Conservation (phyloP, 2,797 vertebrate species). For the Geotrypetes seraphini region DNA sequence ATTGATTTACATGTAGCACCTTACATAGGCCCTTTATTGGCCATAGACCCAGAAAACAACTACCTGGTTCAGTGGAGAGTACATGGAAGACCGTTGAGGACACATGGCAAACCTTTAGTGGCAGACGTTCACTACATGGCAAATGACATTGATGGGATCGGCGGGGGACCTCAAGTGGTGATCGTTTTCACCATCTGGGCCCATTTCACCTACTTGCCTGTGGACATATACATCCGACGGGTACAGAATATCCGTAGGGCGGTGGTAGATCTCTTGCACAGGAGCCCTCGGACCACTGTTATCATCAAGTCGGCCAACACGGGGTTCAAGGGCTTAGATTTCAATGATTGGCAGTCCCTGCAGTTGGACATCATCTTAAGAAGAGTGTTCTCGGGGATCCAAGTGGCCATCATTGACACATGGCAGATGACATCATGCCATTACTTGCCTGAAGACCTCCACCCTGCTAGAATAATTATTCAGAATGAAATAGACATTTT, state of each 20-base stretch:
- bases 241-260: neutral
- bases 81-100: neutral
- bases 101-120: neutral
- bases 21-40: neutral
- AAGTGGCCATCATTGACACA: neutral
- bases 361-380: neutral
- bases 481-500: neutral
- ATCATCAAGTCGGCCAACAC: neutral
- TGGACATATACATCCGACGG: neutral
- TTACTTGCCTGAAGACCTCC: neutral
- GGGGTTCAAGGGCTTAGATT: neutral
- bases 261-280: neutral
- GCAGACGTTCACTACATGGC: neutral
- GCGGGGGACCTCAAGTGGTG: neutral
- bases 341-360: neutral
- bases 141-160: neutral
- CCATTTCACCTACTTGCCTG: neutral
- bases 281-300: neutral
- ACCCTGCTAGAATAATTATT: neutral
- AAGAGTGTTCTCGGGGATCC: neutral
- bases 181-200: neutral
- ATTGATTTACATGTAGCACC: neutral
- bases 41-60: neutral
- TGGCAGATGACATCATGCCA: constrained; percentile 4
- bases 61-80: neutral